Percentiles rank a stretch among this genome's conserved stretches.
phyloP scores from a whole-genome alignment of 2,113 vertebrate genomes.

The Ciconia boyciana region DNA sequence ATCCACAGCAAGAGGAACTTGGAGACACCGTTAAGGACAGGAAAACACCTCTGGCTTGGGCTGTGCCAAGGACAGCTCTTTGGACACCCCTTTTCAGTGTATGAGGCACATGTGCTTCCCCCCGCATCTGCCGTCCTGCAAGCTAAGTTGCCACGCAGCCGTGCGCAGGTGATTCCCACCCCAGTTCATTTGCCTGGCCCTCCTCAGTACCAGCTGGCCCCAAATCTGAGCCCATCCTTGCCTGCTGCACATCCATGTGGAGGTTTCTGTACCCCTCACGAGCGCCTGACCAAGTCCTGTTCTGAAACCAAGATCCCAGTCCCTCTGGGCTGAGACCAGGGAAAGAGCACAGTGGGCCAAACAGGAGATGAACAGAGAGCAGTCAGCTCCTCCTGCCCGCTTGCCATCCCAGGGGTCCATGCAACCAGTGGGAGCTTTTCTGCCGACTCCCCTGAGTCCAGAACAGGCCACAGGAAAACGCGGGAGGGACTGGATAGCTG shows the following conservation, averaged over 20 bases:
- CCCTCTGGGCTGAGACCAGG: not conserved
- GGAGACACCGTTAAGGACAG: not conserved
- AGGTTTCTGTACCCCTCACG: fast-evolving
- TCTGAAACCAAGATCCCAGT: not conserved
- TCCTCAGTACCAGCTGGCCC: not conserved
- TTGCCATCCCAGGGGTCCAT: not conserved
- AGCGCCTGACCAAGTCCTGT: not conserved
- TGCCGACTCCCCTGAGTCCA: not conserved
- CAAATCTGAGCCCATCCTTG: not conserved
- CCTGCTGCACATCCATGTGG: not conserved
- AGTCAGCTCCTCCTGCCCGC: not conserved
- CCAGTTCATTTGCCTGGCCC: not conserved
- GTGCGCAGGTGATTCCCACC: not conserved
- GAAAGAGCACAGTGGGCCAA: not conserved
- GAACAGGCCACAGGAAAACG: not conserved
- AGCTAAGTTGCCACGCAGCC: not conserved
- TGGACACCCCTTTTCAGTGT: not conserved
- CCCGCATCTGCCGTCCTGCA: not conserved
- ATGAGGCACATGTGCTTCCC: not conserved
- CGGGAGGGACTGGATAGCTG: not conserved
- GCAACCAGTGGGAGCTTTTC: not conserved
- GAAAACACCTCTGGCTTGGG: not conserved
- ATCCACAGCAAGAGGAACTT: not conserved
- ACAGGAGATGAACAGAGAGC: not conserved
- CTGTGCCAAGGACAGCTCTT: not conserved